Conservation (phyloP, 2,113 vertebrate genomes). For the Jacana jacana region DNA sequence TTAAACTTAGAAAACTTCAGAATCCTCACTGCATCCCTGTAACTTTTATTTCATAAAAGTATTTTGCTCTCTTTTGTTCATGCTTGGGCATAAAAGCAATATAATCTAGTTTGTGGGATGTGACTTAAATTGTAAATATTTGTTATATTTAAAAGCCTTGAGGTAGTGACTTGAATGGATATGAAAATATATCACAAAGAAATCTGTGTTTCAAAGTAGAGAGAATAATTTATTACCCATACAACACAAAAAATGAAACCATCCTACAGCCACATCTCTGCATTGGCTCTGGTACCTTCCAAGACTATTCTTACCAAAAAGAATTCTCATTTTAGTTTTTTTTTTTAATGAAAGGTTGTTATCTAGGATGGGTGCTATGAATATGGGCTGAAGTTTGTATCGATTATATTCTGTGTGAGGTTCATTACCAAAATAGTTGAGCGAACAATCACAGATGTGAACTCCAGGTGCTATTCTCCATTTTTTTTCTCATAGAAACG, state of each 20-base stretch:
- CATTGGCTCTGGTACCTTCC: not conserved
- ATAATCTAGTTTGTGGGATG: not conserved
- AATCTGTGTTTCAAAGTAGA: not conserved
- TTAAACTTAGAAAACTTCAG: not conserved
- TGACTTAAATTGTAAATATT: slow-evolving; percentile 14
- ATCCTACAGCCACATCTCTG: not conserved
- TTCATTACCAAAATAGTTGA: not conserved
- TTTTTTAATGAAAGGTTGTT: not conserved
- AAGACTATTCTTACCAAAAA: not conserved
- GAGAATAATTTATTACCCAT: not conserved
- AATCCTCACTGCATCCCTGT: not conserved
- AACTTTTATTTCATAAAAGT: not conserved
- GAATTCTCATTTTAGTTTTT: not conserved
- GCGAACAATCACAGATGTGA: not conserved
- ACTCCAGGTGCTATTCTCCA: not conserved
- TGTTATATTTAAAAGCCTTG: not conserved
- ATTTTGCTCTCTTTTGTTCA: slow-evolving; percentile 21
- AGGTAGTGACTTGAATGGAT: not conserved
- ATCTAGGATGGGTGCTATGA: not conserved
- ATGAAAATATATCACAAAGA: slow-evolving; percentile 18
- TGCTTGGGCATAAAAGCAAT: not conserved
- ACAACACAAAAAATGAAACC: not conserved
- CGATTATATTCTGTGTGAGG: not conserved
- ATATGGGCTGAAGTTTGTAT: not conserved
- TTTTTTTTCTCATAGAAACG: not conserved